Conservation (phyloP, 2,113 vertebrate genomes). For the Hippocampus comes region DNA sequence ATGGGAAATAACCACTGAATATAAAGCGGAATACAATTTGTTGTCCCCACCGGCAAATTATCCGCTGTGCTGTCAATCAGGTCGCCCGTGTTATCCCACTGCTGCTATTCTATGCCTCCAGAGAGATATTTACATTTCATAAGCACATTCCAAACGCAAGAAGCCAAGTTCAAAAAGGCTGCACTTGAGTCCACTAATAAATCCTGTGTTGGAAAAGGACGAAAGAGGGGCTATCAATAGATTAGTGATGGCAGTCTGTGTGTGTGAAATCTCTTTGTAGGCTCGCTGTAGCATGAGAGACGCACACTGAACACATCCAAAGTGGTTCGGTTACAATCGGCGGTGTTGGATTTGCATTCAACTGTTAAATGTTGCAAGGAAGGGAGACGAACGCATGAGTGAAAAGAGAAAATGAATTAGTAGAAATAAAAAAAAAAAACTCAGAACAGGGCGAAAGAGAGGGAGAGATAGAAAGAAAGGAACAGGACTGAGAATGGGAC, state of each 20-base stretch:
- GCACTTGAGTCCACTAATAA: constrained; percentile 46
- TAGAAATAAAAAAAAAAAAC: constrained; percentile 4
- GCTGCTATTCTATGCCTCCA: constrained; percentile 21
- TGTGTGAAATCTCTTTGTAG: constrained; percentile 61
- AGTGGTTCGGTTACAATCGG: constrained; percentile 69
- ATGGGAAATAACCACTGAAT: constrained; percentile 9
- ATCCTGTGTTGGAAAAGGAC: constrained; percentile 35
- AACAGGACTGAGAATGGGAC: constrained; percentile 33
- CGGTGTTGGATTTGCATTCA: constrained; percentile 63
- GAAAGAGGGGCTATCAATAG: constrained; percentile 41
- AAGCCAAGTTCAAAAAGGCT: constrained; percentile 28
- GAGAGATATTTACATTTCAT: constrained; percentile 19
- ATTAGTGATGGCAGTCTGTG: constrained; percentile 57
- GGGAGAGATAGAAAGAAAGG: constrained; percentile 18
- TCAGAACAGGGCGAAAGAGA: neutral
- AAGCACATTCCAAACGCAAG: constrained; percentile 24
- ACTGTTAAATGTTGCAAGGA: constrained; percentile 53
- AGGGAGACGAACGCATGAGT: constrained; percentile 29
- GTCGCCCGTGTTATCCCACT: constrained; percentile 5
- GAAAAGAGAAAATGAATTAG: constrained; percentile 23
- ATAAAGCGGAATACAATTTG: constrained; percentile 18
- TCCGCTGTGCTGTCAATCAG: constrained; percentile 20
- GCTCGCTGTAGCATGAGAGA: constrained; percentile 26
- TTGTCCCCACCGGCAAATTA: constrained; percentile 26
- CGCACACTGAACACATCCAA: constrained; percentile 29